Conservation (phyloP, 2,888 invertebrate species). For the Pyrgus malvae region DNA sequence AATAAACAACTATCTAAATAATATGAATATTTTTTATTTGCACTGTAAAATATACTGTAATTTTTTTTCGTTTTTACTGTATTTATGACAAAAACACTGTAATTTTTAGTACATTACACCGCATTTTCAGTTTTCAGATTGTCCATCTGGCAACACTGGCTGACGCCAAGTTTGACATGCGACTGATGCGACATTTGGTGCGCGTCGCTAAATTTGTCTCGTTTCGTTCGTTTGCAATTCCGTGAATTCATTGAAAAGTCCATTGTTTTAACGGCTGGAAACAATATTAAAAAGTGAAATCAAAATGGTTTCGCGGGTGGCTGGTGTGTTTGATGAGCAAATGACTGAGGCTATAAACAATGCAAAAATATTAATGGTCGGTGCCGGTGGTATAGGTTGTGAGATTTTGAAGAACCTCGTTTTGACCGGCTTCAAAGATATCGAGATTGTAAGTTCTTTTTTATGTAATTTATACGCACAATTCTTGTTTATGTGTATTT, state of each 20-base stretch:
- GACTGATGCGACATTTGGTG: neutral
- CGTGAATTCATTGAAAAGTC: neutral
- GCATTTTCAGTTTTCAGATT: no score
- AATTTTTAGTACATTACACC: no score
- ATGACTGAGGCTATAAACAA: constrained; percentile 84
- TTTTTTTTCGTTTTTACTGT: no score
- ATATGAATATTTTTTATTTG: no score
- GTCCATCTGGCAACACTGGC: no score
- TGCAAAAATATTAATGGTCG: constrained; percentile 92
- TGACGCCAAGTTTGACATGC: constrained; percentile 56
- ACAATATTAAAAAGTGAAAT: neutral
- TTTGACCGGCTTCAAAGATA: constrained; percentile 94
- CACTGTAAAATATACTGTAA: no score
- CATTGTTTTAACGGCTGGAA: neutral
- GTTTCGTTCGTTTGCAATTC: neutral
- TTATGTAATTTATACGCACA: neutral
- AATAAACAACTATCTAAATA: no score
- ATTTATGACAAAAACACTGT: no score
- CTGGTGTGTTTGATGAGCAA: constrained; percentile 85
- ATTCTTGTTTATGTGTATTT: neutral
- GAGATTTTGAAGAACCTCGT: constrained; percentile 99
- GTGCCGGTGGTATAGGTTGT: constrained; percentile 99
- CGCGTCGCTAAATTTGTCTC: neutral
- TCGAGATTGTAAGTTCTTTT: constrained; percentile 92
- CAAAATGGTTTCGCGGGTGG: constrained; percentile 85